A percentile compares a stretch with the other conserved stretches of the same genome.
phyloP scores from a whole-genome alignment of 2,888 invertebrate genomes.

The Empis stercorea region DNA sequence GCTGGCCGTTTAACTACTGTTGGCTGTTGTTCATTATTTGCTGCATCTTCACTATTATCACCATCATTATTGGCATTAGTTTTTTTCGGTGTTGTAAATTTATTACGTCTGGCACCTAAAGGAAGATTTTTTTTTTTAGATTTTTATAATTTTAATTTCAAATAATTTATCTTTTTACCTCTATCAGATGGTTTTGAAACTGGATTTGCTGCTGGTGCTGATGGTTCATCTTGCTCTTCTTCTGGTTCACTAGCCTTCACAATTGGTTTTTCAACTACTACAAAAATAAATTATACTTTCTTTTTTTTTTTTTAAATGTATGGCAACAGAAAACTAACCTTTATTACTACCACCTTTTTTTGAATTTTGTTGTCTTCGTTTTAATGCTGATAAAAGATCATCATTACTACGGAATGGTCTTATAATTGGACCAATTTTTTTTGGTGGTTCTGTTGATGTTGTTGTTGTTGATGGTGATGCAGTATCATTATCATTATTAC shows the following conservation, averaged over 20 bases:
- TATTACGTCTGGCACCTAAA: constrained; percentile 16
- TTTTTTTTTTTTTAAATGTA: no score
- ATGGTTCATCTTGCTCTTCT: constrained; percentile 22
- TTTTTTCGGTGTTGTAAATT: constrained; percentile 28
- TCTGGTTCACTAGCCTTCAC: constrained; percentile 21
- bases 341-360: constrained; percentile 40
- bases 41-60: constrained; percentile 25
- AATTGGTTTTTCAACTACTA: constrained; percentile 24
- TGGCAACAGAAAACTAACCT: background rate
- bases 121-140: no score
- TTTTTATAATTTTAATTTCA: no score
- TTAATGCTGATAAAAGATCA: constrained; percentile 57
- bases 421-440: constrained; percentile 50
- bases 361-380: constrained; percentile 56
- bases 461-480: constrained; percentile 39
- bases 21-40: constrained; percentile 23
- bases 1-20: constrained; percentile 23
- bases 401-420: constrained; percentile 69
- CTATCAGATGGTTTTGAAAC: constrained; percentile 22
- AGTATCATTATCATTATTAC: constrained; percentile 40
- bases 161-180: background rate
- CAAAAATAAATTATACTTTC: background rate
- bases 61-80: constrained; percentile 21
- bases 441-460: constrained; percentile 54
- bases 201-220: constrained; percentile 24